Conservation (phyloP, 2,113 vertebrate species). For the Indicator maculatus region DNA sequence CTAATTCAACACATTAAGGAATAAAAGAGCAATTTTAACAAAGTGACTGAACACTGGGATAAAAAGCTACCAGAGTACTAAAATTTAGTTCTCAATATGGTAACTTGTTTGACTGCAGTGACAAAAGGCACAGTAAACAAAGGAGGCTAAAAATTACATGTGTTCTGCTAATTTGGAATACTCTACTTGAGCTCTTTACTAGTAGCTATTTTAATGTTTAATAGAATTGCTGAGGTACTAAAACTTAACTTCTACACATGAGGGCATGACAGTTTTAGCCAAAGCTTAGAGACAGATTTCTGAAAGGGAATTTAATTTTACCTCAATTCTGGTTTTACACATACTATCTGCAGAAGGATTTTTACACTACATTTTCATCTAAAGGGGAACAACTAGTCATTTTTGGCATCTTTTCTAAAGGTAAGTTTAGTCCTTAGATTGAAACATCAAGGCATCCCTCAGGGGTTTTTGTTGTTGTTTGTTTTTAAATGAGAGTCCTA, state of each 20-base stretch:
- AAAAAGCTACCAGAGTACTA: background rate
- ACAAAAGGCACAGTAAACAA: background rate
- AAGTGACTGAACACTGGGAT: background rate
- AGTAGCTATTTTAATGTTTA: background rate
- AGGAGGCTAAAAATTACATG: background rate
- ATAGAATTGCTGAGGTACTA: background rate
- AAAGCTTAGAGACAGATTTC: background rate
- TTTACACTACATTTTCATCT: background rate
- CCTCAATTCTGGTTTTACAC: background rate
- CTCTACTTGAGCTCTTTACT: background rate
- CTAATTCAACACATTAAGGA: background rate
- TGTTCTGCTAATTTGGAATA: background rate
- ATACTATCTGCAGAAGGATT: background rate
- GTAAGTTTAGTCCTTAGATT: background rate
- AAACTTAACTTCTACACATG: background rate
- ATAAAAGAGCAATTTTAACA: background rate
- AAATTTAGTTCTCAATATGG: background rate
- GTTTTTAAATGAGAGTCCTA: background rate
- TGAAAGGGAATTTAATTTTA: background rate
- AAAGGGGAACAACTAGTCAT: background rate
- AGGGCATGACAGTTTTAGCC: background rate
- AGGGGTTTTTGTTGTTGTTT: background rate
- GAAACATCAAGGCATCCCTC: background rate
- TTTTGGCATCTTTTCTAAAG: background rate
- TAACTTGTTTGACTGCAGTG: background rate